Evolutionary conservation across 2,797 vertebrate genomes (phyloP), one percentile per base, ranked within the genome.

Genomic region (Thunnus albacares): DNA sequence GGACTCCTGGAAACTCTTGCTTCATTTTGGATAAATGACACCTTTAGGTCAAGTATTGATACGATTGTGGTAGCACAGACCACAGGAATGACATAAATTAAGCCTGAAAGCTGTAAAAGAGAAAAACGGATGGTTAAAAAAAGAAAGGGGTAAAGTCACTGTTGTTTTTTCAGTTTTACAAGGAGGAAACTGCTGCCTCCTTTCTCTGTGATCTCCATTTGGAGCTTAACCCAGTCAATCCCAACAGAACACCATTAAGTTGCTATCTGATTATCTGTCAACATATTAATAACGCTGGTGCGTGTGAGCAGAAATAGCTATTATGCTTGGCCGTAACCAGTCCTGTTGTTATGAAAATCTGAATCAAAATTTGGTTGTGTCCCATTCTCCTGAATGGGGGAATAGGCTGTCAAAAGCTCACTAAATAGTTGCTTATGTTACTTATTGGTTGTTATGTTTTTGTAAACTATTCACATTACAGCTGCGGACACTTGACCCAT

Each of bases 1-100:
- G 9, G 63, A 22, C 38, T 73, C 51, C 49, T n/a, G 47, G 67
- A 60, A 68, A 75, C 55, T 20, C 11, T 41, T 57, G 47, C 49
- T 35, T 13, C 13, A 58, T 71, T 56, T 51, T 6, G 15, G 58
- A 59, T 9, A 52, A 10, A 22, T 55, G 1, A 18, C 3, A 57
- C 30, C 26, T 62, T 22, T 43, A 14, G 2, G 17, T 30, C n/a
- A 12, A 15, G 15, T 59, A 33, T 30, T 59, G 26, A 30, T 52
- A 5, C 9, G 43, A 49, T 4, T 20, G 17, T 15, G 10, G 33
- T 33, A 33, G 30, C 28, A 33, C 13, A n/a, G 26, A 30, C 41
- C 24, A 47, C 20, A 41, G 35, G n/a, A 57, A 28, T n/a, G 14
- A 60, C 35, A 38, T 18, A 60, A 52, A 38, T 18, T 24, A 41